phyloP scores from a whole-genome alignment of 2,888 invertebrate species.

The Oithona nana region DNA sequence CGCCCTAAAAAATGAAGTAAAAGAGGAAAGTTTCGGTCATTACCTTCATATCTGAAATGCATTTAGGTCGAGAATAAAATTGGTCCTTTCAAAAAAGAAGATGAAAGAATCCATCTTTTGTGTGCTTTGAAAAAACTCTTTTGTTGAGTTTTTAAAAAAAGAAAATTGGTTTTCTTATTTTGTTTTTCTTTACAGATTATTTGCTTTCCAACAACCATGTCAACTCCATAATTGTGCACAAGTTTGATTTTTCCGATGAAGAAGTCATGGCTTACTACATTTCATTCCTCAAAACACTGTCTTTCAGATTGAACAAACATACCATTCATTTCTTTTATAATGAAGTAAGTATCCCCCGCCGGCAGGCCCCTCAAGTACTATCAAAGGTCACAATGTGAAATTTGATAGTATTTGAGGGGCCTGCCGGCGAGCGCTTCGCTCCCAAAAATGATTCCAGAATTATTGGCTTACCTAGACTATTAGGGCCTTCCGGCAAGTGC shows the following conservation, averaged over 20 bases:
- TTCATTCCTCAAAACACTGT: constrained; percentile 92
- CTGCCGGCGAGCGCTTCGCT: no score
- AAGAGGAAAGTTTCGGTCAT: no score
- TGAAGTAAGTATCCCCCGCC: constrained; percentile 74
- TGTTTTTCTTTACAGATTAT: constrained; percentile 50
- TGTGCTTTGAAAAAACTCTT: no score
- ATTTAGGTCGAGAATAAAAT: no score
- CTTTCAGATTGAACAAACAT: constrained; percentile 86
- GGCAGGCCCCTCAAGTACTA: neutral
- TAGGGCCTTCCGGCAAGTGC: no score
- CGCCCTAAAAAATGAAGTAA: no score
- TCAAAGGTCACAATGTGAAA: neutral
- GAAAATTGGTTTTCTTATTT: neutral
- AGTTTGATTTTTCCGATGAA: constrained; percentile 98
- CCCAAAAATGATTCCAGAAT: no score
- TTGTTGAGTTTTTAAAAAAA: neutral
- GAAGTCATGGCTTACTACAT: constrained; percentile 99
- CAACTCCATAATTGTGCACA: constrained; percentile 96
- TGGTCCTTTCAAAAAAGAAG: no score
- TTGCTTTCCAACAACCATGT: constrained; percentile 97
- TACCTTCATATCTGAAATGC: no score
- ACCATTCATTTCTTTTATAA: constrained; percentile 99
- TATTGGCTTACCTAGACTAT: no score
- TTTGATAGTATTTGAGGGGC: neutral
- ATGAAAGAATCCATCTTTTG: no score